Evolutionary conservation across 2,888 invertebrate species (phyloP).

Genomic region (Gortyna flavago): DNA sequence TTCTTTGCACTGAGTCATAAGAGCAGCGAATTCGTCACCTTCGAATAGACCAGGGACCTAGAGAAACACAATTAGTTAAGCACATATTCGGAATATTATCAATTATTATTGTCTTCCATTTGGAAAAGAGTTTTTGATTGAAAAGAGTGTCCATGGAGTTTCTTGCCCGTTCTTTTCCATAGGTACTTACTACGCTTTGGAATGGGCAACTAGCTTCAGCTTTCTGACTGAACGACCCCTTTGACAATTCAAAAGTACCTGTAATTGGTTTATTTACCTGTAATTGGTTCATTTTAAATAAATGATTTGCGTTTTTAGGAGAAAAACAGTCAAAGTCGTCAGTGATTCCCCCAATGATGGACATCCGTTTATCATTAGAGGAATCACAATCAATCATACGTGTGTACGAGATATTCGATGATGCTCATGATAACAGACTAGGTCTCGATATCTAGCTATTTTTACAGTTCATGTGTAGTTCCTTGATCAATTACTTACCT

Average conservation of each 20-base stretch:
- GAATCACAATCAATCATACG: too few relatives aligned
- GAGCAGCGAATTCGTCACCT: constrained; percentile 99
- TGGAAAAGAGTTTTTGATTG: neutral
- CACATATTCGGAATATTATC: neutral
- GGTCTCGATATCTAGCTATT: neutral
- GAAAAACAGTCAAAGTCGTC: neutral
- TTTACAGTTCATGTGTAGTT: neutral
- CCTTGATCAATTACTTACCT: constrained; percentile 87
- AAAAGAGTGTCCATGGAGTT: neutral
- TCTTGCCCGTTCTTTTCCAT: neutral
- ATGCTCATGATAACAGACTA: neutral
- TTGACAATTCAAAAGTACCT: neutral
- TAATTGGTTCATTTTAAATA: neutral
- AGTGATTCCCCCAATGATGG: neutral
- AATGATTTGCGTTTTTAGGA: neutral
- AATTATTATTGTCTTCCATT: neutral
- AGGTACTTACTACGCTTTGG: neutral
- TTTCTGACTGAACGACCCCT: neutral
- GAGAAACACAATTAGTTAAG: neutral
- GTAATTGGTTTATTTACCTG: neutral
- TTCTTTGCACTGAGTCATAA: constrained; percentile 99
- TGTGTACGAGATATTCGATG: too few relatives aligned
- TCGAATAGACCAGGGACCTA: constrained; percentile 97
- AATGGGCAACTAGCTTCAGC: neutral
- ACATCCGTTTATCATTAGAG: neutral